Conservation (phyloP, 2,797 vertebrate species). For the Diceros bicornis region DNA sequence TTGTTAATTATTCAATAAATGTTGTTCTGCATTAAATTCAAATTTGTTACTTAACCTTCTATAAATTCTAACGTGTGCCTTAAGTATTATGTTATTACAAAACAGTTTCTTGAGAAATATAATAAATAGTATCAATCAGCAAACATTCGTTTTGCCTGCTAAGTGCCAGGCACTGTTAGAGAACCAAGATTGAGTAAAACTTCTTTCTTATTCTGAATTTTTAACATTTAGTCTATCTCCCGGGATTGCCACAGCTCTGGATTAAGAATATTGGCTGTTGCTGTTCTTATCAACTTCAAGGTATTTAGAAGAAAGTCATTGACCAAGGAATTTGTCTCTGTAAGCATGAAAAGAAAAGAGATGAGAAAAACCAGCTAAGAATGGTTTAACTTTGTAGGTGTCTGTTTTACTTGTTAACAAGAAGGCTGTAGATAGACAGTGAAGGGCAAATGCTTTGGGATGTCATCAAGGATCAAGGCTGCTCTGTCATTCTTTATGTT, state of each 20-base stretch:
- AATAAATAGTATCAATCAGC: neutral
- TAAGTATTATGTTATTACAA: neutral
- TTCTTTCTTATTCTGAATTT: neutral
- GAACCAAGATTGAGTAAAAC: neutral
- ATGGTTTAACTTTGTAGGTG: neutral
- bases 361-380: neutral
- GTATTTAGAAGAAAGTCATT: neutral
- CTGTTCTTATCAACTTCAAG: neutral
- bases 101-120: constrained; percentile 19
- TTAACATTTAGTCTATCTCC: neutral
- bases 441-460: neutral
- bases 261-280: neutral
- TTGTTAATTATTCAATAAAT: neutral
- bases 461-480: neutral
- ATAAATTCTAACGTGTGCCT: neutral
- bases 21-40: neutral
- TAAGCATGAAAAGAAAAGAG: neutral
- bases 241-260: neutral
- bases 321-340: neutral
- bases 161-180: neutral
- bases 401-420: neutral
- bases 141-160: constrained; percentile 5
- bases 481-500: neutral
- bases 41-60: neutral
- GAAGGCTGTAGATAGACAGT: neutral